phyloP scores from a whole-genome alignment of 2,888 invertebrate species.

The Crepidodera aurea region DNA sequence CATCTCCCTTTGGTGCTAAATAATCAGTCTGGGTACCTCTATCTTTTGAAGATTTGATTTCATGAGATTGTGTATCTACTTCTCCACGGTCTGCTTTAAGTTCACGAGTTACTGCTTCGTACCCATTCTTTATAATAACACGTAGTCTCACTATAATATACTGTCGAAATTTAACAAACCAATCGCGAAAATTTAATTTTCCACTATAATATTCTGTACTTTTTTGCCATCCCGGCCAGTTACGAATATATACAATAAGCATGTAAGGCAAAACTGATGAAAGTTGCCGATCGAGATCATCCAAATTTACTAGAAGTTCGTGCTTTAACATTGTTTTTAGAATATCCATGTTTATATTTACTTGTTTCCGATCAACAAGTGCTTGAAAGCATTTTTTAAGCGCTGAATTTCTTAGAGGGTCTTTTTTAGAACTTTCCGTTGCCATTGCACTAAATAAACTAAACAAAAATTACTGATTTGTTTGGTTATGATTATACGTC shows the following conservation, averaged over 20 bases:
- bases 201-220: slow-evolving; percentile 46
- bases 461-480: too few relatives aligned
- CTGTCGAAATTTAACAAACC: slow-evolving; percentile 46
- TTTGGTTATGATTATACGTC: too few relatives aligned
- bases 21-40: slow-evolving; percentile 41
- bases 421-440: neutral
- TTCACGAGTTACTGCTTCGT: slow-evolving; percentile 31
- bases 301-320: slow-evolving; percentile 41
- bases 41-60: neutral
- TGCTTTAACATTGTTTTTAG: slow-evolving; percentile 43
- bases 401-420: slow-evolving; percentile 23
- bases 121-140: slow-evolving; percentile 40
- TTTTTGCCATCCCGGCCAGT: slow-evolving; percentile 49
- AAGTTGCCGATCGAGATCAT: slow-evolving; percentile 37
- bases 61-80: slow-evolving; percentile 6
- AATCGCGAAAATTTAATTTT: slow-evolving; percentile 43
- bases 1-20: slow-evolving; percentile 36
- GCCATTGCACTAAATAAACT: too few relatives aligned
- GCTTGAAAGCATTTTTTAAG: slow-evolving; percentile 46
- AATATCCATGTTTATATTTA: slow-evolving; percentile 45
- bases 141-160: slow-evolving; percentile 43
- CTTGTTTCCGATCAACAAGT: slow-evolving; percentile 46
- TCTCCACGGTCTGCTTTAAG: slow-evolving; percentile 22
- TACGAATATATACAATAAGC: slow-evolving; percentile 44
- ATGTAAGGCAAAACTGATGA: slow-evolving; percentile 41